Percentiles rank a stretch among this genome's conserved stretches.
Evolutionary conservation across 1,140 invertebrate species (phyloP).

Genomic region (Tachypleus tridentatus): DNA sequence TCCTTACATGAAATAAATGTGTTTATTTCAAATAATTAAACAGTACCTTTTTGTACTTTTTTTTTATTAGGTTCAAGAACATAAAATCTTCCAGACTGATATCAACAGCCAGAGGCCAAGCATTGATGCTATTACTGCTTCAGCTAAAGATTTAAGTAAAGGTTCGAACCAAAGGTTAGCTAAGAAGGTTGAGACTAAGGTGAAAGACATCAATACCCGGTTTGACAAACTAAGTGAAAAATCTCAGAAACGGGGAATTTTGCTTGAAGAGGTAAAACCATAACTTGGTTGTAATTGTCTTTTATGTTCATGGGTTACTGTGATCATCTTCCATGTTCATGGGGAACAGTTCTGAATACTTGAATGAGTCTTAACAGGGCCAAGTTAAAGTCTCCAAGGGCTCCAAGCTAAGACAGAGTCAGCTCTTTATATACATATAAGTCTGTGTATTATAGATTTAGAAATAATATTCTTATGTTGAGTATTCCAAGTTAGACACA

Average conservation of each 20-base stretch:
- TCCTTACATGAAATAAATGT: too few relatives aligned
- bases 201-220: conserved; percentile 68
- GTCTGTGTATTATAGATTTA: too few relatives aligned
- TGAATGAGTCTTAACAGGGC: too few relatives aligned
- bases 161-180: conserved; percentile 73
- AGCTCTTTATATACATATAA: too few relatives aligned
- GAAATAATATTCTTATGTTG: too few relatives aligned
- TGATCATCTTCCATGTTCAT: too few relatives aligned
- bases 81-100: conserved; percentile 64
- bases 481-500: too few relatives aligned
- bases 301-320: too few relatives aligned
- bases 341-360: too few relatives aligned
- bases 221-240: conserved; percentile 76
- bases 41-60: neutral
- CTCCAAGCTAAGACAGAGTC: too few relatives aligned
- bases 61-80: conserved; percentile 53
- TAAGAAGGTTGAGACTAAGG: conserved; percentile 74
- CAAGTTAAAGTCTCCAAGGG: too few relatives aligned
- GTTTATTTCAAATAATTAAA: neutral
- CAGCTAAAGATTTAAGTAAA: conserved; percentile 65
- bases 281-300: too few relatives aligned
- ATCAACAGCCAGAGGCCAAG: conserved; percentile 70
- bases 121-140: conserved; percentile 63
- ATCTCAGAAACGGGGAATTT: conserved; percentile 58
- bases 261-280: conserved; percentile 55